Evolutionary conservation across 1,140 invertebrate genomes (phyloP).

Genomic region (Polypedilum pembai): DNA sequence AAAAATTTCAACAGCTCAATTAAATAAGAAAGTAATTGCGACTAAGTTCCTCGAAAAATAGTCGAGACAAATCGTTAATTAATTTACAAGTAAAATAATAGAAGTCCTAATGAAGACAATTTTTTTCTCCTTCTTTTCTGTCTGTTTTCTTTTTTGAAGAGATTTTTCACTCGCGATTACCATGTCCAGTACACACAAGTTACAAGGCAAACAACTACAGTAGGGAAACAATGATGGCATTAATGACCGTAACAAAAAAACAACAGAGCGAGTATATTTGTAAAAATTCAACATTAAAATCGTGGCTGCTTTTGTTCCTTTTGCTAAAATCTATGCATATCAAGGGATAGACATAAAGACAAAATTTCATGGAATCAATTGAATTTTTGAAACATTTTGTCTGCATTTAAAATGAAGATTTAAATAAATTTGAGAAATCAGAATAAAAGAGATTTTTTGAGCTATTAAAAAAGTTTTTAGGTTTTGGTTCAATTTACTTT

Average conservation of each 20-base stretch:
- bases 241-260: neutral
- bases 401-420: no score
- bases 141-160: neutral
- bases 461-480: no score
- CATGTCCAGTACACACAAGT: neutral
- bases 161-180: conserved; percentile 11
- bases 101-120: conserved; percentile 21
- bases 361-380: no score
- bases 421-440: no score
- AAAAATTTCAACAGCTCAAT: no score
- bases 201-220: neutral
- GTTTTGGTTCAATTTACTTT: no score
- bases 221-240: conserved; percentile 6
- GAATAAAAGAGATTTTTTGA: no score
- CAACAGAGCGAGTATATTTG: neutral
- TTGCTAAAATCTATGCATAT: no score
- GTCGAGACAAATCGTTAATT: conserved; percentile 26
- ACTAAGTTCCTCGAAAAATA: neutral
- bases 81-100: conserved; percentile 12
- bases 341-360: no score
- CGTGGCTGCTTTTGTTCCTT: neutral
- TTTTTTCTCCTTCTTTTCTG: neutral
- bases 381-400: no score
- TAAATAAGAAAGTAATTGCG: no score
- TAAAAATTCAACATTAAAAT: conserved; percentile 13